Conservation (phyloP, 2,113 vertebrate genomes). For the Octodon degus region DNA sequence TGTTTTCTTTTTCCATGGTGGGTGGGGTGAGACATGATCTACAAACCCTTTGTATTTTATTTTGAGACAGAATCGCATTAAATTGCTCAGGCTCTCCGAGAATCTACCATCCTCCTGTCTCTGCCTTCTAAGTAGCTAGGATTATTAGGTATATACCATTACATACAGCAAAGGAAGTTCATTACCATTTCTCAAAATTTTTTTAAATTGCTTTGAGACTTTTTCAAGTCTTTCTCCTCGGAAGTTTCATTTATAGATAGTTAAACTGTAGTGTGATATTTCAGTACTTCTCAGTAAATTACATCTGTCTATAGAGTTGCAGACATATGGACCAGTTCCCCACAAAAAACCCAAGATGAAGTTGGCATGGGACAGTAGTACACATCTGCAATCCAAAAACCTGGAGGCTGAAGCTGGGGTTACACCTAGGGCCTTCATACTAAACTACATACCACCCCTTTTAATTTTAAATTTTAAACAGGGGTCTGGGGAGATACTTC, state of each 20-base stretch:
- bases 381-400: background rate
- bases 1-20: background rate
- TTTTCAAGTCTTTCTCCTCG: slow-evolving; percentile 46
- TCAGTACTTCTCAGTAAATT: background rate
- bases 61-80: background rate
- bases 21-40: background rate
- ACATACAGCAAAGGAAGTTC: background rate
- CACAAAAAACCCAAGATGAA: background rate
- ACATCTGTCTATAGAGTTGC: background rate
- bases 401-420: background rate
- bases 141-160: background rate
- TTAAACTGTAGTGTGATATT: background rate
- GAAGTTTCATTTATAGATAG: background rate
- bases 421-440: background rate
- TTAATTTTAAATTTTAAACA: background rate
- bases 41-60: background rate
- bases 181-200: background rate
- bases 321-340: background rate
- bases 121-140: background rate
- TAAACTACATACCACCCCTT: background rate
- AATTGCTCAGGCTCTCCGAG: background rate
- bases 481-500: background rate
- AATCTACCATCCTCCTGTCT: background rate
- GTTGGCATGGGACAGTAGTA: background rate
- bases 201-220: background rate